Percentiles rank a stretch among this genome's conserved stretches.
These are phyloP conservation scores for Silurus lanzhouensis DNA, from an alignment of 2,797 vertebrate genomes.

Conservation along the genomic window DNA sequence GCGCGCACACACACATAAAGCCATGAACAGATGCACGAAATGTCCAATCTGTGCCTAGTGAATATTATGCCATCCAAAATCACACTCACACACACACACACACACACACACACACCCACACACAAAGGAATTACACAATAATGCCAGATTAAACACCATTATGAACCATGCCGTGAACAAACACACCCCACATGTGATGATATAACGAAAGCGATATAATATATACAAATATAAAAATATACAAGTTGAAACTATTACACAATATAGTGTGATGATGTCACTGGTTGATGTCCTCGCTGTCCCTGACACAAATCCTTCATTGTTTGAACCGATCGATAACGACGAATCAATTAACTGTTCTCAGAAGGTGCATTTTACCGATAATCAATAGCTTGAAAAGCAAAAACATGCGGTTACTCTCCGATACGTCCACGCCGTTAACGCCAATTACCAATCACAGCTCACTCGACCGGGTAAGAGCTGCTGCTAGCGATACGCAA, in stretches of 20 bases:
- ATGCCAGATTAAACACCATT: not conserved
- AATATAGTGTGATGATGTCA: not conserved
- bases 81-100: no score
- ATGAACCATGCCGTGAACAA: not conserved
- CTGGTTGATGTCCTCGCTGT: not conserved
- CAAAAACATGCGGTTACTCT: not conserved
- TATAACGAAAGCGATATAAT: no score
- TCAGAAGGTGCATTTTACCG: not conserved
- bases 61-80: no score
- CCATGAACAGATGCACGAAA: no score
- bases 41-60: no score
- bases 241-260: no score
- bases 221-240: no score
- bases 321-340: not conserved
- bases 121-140: no score
- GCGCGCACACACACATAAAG: not conserved
- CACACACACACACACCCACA: no score
- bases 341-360: not conserved
- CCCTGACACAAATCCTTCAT: not conserved
- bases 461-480: no score
- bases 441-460: not conserved
- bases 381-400: conserved; percentile 1
- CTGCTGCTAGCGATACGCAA: no score
- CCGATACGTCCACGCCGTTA: not conserved
- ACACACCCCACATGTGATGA: not conserved